Percentiles rank a stretch among this genome's conserved stretches.
Conservation (phyloP, 2,797 vertebrate genomes). For the Thaleichthys pacificus region DNA sequence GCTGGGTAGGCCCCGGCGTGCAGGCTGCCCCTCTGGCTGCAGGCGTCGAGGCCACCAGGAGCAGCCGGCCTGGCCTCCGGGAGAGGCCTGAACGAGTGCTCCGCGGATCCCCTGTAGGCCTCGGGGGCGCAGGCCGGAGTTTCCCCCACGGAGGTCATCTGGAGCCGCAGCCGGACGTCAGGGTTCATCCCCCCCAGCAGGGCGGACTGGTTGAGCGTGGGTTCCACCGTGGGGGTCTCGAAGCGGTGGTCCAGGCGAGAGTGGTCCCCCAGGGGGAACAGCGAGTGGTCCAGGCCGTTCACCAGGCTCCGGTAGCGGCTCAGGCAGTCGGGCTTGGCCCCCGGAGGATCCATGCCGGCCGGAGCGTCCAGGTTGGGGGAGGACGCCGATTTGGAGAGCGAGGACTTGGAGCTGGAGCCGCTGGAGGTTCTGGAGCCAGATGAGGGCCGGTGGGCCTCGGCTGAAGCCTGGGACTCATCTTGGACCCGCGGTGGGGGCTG, state of each 20-base stretch:
- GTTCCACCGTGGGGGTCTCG: conserved; percentile 84
- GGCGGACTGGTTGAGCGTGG: conserved; percentile 87
- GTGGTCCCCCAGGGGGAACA: conserved; percentile 79
- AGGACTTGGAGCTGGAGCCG: conserved; percentile 70
- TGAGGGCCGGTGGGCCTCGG: conserved; percentile 62
- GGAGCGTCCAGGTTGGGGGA: conserved; percentile 78
- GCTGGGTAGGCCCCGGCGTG: conserved; percentile 35
- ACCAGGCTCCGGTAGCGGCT: conserved; percentile 79
- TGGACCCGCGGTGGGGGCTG: conserved; percentile 75
- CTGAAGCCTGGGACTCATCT: conserved; percentile 63
- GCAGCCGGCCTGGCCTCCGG: conserved; percentile 76
- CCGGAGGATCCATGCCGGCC: conserved; percentile 44
- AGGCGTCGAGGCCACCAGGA: conserved; percentile 58
- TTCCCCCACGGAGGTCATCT: conserved; percentile 69
- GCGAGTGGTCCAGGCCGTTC: conserved; percentile 81
- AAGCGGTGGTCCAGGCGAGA: conserved; percentile 84
- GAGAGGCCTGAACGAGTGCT: conserved; percentile 79
- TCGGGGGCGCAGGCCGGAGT: conserved; percentile 72
- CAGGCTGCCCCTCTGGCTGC: conserved; percentile 66
- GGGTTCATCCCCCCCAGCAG: conserved; percentile 79
- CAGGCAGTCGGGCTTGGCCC: conserved; percentile 74
- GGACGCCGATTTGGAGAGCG: conserved; percentile 77
- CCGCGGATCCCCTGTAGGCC: conserved; percentile 65
- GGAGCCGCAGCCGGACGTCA: conserved; percentile 82
- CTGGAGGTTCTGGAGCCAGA: conserved; percentile 71